These are phyloP conservation scores for Drosophila merina DNA, from an alignment of 2,888 invertebrate species.

Conservation along the genomic window DNA sequence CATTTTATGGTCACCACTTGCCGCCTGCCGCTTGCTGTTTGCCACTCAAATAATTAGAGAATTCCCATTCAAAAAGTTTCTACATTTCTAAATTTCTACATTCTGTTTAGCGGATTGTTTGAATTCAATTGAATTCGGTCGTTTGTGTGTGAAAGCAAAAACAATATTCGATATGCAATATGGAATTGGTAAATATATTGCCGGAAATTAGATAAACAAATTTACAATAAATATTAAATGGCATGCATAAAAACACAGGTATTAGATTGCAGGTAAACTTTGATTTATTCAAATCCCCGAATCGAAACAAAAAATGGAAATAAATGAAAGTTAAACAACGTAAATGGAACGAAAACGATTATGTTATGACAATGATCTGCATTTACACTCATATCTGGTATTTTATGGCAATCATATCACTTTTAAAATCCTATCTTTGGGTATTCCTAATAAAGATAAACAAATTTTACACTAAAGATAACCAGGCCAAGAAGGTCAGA, in stretches of 20 bases:
- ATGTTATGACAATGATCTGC: not conserved
- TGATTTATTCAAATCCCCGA: conserved; percentile 15
- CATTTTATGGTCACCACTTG: conserved; percentile 37
- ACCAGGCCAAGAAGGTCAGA: conserved; percentile 13
- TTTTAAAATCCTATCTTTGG: conserved; percentile 26
- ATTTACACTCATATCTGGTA: not conserved
- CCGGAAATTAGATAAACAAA: conserved; percentile 50
- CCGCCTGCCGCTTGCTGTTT: conserved; percentile 25
- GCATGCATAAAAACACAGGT: conserved; percentile 1
- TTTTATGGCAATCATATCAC: not conserved
- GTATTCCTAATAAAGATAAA: conserved; percentile 26
- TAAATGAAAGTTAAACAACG: not conserved
- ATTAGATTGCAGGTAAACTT: conserved; percentile 14
- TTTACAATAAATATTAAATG: conserved; percentile 42
- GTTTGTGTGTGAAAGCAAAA: conserved; percentile 17
- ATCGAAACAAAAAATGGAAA: not conserved
- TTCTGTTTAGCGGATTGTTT: conserved; percentile 31
- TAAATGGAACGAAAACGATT: not conserved
- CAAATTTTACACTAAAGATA: conserved; percentile 39
- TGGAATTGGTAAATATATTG: conserved; percentile 31
- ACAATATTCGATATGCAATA: conserved; percentile 19
- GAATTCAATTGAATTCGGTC: conserved; percentile 30
- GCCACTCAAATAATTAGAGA: conserved; percentile 49
- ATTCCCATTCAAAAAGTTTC: conserved; percentile 38
- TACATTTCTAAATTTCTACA: conserved; percentile 31